Evolutionary conservation across 2,888 invertebrate species (phyloP).

Genomic region (Acheta domesticus): DNA sequence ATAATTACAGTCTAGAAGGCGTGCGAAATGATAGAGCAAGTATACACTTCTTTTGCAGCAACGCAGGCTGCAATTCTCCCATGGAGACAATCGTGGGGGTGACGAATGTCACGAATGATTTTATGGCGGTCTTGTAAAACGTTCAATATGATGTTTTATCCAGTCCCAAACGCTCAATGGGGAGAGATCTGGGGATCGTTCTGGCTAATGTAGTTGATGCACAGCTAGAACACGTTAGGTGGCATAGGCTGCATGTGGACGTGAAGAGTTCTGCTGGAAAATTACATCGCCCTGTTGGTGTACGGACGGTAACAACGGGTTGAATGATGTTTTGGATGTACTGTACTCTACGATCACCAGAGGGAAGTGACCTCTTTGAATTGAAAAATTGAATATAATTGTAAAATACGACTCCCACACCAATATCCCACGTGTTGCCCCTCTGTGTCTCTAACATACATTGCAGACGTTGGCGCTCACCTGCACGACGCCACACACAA

Average conservation of each 20-base stretch:
- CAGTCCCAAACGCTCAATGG: slow-evolving; percentile 32
- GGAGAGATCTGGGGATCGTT: slow-evolving; percentile 30
- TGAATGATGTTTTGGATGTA: background rate
- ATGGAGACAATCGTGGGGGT: background rate
- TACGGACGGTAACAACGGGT: background rate
- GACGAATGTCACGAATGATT: background rate
- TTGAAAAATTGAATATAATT: too few species aligned
- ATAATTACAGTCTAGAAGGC: background rate
- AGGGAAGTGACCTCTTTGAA: background rate
- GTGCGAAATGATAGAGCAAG: background rate
- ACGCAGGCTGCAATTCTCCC: background rate
- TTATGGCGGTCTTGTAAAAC: background rate
- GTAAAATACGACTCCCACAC: background rate
- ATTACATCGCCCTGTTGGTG: slow-evolving; percentile 18
- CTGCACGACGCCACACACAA: background rate
- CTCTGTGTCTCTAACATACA: background rate
- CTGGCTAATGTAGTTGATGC: background rate
- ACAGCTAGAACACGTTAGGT: background rate
- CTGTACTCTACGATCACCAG: background rate
- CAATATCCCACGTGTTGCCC: background rate
- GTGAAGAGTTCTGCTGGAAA: slow-evolving; percentile 4
- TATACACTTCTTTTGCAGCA: background rate
- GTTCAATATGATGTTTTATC: background rate
- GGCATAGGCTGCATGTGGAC: slow-evolving; percentile 3
- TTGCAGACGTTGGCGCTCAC: background rate